These are phyloP conservation scores for Amphimedon queenslandica DNA, from an alignment of 37 sponge, comb jelly and placozoan genomes.

Conservation along the genomic window DNA sequence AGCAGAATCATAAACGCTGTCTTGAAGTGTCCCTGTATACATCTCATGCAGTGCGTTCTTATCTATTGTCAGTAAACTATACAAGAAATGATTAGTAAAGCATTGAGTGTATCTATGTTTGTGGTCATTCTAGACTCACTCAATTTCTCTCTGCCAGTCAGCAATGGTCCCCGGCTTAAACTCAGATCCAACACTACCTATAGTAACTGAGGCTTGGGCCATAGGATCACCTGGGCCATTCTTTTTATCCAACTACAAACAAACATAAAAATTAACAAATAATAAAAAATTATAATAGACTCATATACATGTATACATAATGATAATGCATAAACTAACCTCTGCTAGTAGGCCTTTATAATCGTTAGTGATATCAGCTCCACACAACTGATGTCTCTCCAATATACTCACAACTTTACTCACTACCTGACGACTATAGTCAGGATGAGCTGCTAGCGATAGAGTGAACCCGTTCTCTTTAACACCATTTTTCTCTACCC, in stretches of 20 bases:
- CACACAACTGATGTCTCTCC: slow-evolving; percentile 10
- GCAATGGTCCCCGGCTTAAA: neutral
- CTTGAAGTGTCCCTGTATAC: slow-evolving; percentile 68
- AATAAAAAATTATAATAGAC: no score
- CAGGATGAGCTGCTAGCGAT: slow-evolving; percentile 63
- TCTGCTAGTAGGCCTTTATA: slow-evolving; percentile 17
- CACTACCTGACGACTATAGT: slow-evolving; percentile 43
- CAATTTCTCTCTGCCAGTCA: slow-evolving; percentile 19
- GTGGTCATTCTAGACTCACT: slow-evolving; percentile 3
- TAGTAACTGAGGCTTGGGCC: neutral
- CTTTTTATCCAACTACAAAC: neutral
- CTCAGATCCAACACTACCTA: neutral
- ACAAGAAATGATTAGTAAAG: no score
- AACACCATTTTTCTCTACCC: neutral
- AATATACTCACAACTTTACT: slow-evolving; percentile 37
- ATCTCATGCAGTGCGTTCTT: slow-evolving; percentile 28
- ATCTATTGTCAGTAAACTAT: slow-evolving; percentile 6
- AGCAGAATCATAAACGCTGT: slow-evolving; percentile 51
- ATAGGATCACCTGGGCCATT: slow-evolving; percentile 5
- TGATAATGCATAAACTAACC: no score
- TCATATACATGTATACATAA: no score
- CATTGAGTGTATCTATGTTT: no score
- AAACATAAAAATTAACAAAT: neutral
- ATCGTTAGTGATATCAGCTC: neutral
- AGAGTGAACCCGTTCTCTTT: slow-evolving; percentile 21